These are phyloP conservation scores for Prionailurus viverrinus DNA, from an alignment of 2,113 vertebrate species.

Conservation along the genomic window DNA sequence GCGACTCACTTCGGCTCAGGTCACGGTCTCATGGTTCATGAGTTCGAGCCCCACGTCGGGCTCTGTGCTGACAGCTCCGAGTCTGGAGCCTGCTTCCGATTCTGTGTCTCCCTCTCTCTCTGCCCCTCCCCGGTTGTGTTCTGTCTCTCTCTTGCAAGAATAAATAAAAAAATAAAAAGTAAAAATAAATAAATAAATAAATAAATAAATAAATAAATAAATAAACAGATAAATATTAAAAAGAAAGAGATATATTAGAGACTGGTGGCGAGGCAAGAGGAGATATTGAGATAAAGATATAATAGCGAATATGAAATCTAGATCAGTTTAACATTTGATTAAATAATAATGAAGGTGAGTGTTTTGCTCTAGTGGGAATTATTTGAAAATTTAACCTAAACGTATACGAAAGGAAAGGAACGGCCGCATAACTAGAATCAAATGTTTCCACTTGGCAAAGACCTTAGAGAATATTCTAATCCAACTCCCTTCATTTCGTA, in stretches of 20 bases:
- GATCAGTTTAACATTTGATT: not conserved
- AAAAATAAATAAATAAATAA: too few species aligned
- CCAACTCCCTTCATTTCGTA: not conserved
- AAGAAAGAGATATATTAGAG: not conserved
- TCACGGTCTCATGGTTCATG: too few species aligned
- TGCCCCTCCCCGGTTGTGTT: too few species aligned
- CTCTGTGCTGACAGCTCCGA: too few species aligned
- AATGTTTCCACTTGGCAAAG: not conserved
- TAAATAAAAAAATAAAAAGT: too few species aligned
- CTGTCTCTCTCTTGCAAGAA: too few species aligned
- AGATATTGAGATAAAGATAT: not conserved
- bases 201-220: too few species aligned
- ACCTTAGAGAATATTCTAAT: conserved; percentile 19
- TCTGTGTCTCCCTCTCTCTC: too few species aligned
- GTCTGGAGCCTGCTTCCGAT: too few species aligned
- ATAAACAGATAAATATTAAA: too few species aligned
- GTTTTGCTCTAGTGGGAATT: not conserved
- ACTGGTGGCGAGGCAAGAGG: not conserved
- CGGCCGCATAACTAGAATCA: not conserved
- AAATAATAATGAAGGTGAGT: not conserved
- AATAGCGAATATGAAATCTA: not conserved
- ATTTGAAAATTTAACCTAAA: conserved; percentile 17
- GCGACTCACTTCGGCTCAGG: too few species aligned
- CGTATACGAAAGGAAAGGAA: not conserved
- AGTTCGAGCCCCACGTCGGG: too few species aligned